A percentile compares a stretch with the other conserved stretches of the same genome.
Evolutionary conservation across 2,797 vertebrate genomes (phyloP).

Genomic region (Acipenser ruthenus): DNA sequence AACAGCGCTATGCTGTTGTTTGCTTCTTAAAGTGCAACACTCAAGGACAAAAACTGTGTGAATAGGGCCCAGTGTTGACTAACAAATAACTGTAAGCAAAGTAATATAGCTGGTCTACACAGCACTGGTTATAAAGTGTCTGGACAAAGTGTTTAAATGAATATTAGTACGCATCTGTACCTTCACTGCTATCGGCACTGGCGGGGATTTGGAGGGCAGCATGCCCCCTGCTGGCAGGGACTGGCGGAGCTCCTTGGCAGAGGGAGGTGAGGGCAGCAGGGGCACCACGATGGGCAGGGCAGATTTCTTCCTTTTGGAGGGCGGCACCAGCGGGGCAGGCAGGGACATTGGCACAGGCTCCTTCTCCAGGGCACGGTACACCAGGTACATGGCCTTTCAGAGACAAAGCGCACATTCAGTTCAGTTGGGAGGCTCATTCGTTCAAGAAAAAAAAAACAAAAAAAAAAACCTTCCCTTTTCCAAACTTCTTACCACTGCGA

Average conservation of each 20-base stretch:
- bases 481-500: conserved; percentile 78
- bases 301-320: conserved; percentile 86
- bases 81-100: no score
- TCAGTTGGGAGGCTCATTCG: not conserved
- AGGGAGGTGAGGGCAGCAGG: conserved; percentile 70
- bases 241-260: conserved; percentile 74
- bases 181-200: conserved; percentile 55
- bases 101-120: no score
- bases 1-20: no score
- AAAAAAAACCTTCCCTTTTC: not conserved
- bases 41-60: no score
- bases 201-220: conserved; percentile 67
- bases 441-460: not conserved
- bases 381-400: conserved; percentile 91
- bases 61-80: no score
- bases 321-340: conserved; percentile 83
- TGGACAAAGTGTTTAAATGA: conserved; percentile 23
- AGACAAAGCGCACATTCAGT: conserved; percentile 19
- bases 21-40: no score
- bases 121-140: no score
- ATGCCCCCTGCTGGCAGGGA: conserved; percentile 66
- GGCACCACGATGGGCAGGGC: conserved; percentile 64
- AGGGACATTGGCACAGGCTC: conserved; percentile 91
- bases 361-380: conserved; percentile 93
- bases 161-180: no score